These are phyloP conservation scores for Drosophila littoralis DNA, from an alignment of 1,140 invertebrate species.

Conservation along the genomic window DNA sequence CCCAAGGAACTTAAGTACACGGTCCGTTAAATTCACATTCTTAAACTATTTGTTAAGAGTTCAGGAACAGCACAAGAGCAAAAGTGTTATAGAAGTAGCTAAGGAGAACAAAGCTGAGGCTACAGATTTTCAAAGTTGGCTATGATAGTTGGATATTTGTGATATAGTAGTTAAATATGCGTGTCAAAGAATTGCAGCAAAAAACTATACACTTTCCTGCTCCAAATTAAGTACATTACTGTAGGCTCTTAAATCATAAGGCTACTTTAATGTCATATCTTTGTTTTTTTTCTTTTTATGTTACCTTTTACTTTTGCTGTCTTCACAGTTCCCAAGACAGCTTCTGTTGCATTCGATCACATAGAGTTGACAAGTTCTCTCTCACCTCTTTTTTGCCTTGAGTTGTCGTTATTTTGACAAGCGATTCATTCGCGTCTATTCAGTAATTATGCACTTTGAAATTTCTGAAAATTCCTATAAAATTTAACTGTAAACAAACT, in stretches of 20 bases:
- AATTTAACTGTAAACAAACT: constrained; percentile 13
- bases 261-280: constrained; percentile 1
- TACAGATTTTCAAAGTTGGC: too few relatives aligned
- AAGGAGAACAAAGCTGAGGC: not conserved
- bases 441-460: constrained; percentile 57
- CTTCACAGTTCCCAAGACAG: constrained; percentile 2
- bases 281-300: not conserved
- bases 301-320: constrained; percentile 57
- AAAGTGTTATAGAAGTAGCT: not conserved
- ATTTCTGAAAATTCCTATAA: constrained; percentile 4
- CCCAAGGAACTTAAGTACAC: constrained; percentile 2
- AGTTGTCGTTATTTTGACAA: constrained; percentile 18
- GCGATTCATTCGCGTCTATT: constrained; percentile 26
- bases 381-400: constrained; percentile 16
- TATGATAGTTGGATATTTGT: too few relatives aligned
- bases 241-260: not conserved
- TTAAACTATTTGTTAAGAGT: not conserved
- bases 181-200: too few relatives aligned
- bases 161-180: not conserved
- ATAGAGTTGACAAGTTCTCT: constrained; percentile 51
- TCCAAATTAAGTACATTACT: not conserved
- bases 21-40: not conserved
- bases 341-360: constrained; percentile 24
- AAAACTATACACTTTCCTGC: too few relatives aligned
- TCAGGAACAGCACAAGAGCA: not conserved